These are phyloP conservation scores for Isichthys henryi DNA, from an alignment of 2,113 vertebrate genomes.

Conservation along the genomic window DNA sequence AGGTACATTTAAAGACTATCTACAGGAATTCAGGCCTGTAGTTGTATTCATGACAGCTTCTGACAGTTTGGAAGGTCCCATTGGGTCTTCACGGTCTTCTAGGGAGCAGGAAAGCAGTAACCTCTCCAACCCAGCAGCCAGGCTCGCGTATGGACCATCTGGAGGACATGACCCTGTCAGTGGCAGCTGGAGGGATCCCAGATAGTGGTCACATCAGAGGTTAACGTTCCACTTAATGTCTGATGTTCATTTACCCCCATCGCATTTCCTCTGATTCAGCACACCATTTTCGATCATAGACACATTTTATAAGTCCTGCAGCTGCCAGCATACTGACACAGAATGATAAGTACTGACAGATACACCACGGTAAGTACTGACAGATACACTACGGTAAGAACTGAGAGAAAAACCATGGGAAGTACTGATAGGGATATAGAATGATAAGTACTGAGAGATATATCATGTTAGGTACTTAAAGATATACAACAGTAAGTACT, in stretches of 20 bases:
- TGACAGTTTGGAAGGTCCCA: neutral
- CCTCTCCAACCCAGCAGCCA: neutral
- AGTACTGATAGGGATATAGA: too few relatives aligned
- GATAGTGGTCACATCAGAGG: neutral
- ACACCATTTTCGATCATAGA: neutral
- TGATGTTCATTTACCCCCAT: neutral
- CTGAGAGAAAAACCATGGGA: too few relatives aligned
- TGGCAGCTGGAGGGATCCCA: neutral
- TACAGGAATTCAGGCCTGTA: neutral
- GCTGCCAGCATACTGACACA: neutral
- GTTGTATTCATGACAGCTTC: neutral
- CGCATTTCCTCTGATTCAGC: neutral
- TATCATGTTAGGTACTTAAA: too few relatives aligned
- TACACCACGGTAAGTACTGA: too few relatives aligned
- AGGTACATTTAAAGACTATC: neutral
- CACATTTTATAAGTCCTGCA: neutral
- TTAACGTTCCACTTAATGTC: neutral
- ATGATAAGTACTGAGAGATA: too few relatives aligned
- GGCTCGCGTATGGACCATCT: neutral
- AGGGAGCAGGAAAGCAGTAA: neutral
- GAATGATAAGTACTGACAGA: neutral
- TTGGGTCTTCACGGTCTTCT: neutral
- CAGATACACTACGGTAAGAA: neutral
- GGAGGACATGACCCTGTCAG: neutral
- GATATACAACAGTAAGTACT: too few relatives aligned